Evolutionary conservation across 1,140 invertebrate species (phyloP).

Genomic region (Bursaphelenchus mucronatus): DNA sequence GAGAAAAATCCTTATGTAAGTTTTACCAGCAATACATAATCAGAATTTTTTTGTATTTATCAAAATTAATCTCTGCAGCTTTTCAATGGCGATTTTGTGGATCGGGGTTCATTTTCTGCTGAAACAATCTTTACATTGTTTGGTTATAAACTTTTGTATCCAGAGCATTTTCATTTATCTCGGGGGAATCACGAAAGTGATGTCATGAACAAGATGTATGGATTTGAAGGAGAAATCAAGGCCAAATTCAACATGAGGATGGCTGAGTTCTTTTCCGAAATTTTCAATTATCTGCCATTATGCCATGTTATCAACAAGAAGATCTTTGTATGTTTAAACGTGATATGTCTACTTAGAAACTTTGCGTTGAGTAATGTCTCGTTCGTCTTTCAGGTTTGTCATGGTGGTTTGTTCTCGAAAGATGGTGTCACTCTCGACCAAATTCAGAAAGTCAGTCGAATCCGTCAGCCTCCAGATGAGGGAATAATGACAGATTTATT

Average conservation of each 20-base stretch:
- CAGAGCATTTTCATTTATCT: constrained; percentile 94
- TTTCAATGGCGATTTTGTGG: constrained; percentile 98
- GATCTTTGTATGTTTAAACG: constrained; percentile 71
- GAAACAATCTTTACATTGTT: constrained; percentile 98
- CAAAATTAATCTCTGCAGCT: constrained; percentile 65
- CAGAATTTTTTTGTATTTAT: not conserved
- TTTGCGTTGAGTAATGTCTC: not conserved
- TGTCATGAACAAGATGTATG: constrained; percentile 99
- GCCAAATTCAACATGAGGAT: constrained; percentile 85
- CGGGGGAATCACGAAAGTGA: constrained; percentile 89
- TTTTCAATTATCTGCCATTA: constrained; percentile 93
- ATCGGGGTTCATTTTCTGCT: constrained; percentile 95
- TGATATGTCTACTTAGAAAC: not conserved
- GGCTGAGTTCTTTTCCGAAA: constrained; percentile 93
- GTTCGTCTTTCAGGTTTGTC: constrained; percentile 72
- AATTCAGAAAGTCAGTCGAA: constrained; percentile 79
- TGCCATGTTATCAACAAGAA: constrained; percentile 87
- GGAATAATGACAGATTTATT: constrained; percentile 85
- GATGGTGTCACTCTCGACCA: constrained; percentile 86
- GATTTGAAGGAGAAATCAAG: constrained; percentile 94
- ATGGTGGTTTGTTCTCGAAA: constrained; percentile 82
- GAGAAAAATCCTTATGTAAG: constrained; percentile 88
- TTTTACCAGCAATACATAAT: constrained; percentile 25
- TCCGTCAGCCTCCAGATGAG: constrained; percentile 88
- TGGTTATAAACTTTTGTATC: constrained; percentile 92